Conservation (phyloP, 2,113 vertebrate species). For the Dicrurus megarhynchus region DNA sequence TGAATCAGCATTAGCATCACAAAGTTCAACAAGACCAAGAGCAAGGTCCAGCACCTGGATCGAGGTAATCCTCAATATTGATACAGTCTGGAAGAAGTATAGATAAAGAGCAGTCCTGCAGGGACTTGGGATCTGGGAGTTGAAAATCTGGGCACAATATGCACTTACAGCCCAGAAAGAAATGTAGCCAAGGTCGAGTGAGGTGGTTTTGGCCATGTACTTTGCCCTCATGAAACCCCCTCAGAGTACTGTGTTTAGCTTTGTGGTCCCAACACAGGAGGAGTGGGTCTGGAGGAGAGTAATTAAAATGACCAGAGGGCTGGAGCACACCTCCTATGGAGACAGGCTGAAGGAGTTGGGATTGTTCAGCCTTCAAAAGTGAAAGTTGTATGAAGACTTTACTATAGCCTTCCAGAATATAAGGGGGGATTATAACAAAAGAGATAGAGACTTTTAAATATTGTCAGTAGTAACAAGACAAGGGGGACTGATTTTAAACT, state of each 20-base stretch:
- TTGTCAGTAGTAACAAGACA: neutral
- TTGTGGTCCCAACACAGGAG: neutral
- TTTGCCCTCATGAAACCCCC: accelerated
- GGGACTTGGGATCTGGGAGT: neutral
- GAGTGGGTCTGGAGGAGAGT: neutral
- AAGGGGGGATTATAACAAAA: neutral
- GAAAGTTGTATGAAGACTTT: neutral
- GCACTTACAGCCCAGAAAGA: neutral
- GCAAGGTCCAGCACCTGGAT: neutral
- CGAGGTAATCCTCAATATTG: neutral
- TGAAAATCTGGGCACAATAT: neutral
- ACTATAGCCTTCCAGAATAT: neutral
- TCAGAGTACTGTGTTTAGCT: neutral
- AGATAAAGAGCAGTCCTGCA: neutral
- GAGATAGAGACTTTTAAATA: neutral
- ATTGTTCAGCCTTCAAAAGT: neutral
- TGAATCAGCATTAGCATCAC: neutral
- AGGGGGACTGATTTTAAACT: neutral
- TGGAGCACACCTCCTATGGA: neutral
- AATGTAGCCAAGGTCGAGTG: neutral
- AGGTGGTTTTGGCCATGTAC: neutral
- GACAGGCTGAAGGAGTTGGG: neutral
- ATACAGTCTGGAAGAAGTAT: neutral
- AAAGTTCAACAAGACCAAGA: neutral
- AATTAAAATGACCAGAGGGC: neutral